phyloP scores from a whole-genome alignment of 1,140 invertebrate genomes.

The Caenorhabditis briggsae region DNA sequence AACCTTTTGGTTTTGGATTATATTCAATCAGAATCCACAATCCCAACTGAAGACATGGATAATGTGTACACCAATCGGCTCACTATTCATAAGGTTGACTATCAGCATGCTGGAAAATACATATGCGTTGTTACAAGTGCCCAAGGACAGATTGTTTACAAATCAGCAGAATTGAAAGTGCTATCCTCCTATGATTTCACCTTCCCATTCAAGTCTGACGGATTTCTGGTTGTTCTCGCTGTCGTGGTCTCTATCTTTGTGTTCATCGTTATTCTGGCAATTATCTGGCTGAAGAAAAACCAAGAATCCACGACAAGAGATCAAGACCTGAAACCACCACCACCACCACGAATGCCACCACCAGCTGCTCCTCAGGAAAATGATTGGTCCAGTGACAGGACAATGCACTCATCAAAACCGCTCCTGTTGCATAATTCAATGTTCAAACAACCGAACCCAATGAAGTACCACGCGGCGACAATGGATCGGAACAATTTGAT shows the following conservation, averaged over 20 bases:
- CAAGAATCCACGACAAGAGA: conserved; percentile 33
- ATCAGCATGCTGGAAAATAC: conserved; percentile 60
- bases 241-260: conserved; percentile 37
- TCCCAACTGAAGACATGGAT: conserved; percentile 51
- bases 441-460: conserved; percentile 49
- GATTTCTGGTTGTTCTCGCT: conserved; percentile 11
- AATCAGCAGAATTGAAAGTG: conserved; percentile 63
- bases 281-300: conserved; percentile 43
- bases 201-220: background rate
- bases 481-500: conserved; percentile 54
- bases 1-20: conserved; percentile 62
- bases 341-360: conserved; percentile 58
- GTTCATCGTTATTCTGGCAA: conserved; percentile 42
- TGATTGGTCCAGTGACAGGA: conserved; percentile 39
- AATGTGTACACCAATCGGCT: conserved; percentile 63
- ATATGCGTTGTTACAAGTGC: conserved; percentile 67
- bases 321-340: conserved; percentile 52
- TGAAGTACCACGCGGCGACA: conserved; percentile 42
- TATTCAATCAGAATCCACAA: conserved; percentile 55
- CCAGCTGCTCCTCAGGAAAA: conserved; percentile 55
- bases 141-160: conserved; percentile 65
- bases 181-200: conserved; percentile 9
- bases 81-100: conserved; percentile 59
- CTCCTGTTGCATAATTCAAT: conserved; percentile 56
- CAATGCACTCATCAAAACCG: conserved; percentile 53